Conservation (phyloP, 2,888 invertebrate species). For the Antheraea assamensis region DNA sequence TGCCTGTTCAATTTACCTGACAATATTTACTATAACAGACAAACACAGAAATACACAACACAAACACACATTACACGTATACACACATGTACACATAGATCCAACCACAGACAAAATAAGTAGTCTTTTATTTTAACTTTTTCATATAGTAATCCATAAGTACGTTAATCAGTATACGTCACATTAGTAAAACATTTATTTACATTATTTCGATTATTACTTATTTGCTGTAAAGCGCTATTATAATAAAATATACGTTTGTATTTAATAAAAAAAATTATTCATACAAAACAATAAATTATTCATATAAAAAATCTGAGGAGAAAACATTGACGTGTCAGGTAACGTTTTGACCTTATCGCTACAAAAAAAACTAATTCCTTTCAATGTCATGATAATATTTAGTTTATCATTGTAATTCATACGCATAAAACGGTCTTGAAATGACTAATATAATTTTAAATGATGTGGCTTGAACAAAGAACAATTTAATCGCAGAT, state of each 20-base stretch:
- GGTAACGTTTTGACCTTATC: background rate
- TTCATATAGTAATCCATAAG: too few species aligned
- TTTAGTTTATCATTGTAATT: background rate
- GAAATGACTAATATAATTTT: background rate
- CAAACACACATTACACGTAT: too few species aligned
- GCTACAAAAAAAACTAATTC: background rate
- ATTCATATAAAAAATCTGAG: background rate
- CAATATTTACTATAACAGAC: background rate
- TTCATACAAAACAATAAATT: background rate
- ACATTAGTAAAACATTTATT: too few species aligned
- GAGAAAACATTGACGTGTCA: background rate
- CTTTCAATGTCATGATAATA: slow-evolving; percentile 1
- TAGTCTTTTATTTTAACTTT: too few species aligned
- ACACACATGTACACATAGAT: too few species aligned
- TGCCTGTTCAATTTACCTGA: background rate
- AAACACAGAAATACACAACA: too few species aligned
- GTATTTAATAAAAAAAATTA: background rate
- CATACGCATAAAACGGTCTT: background rate
- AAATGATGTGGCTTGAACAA: background rate
- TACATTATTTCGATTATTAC: too few species aligned
- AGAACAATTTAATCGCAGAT: background rate
- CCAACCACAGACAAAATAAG: too few species aligned
- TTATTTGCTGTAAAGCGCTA: background rate
- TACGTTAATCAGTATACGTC: too few species aligned
- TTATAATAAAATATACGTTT: background rate